Evolutionary conservation across 2,113 vertebrate genomes (phyloP).

Genomic region (Loxodonta africana): DNA sequence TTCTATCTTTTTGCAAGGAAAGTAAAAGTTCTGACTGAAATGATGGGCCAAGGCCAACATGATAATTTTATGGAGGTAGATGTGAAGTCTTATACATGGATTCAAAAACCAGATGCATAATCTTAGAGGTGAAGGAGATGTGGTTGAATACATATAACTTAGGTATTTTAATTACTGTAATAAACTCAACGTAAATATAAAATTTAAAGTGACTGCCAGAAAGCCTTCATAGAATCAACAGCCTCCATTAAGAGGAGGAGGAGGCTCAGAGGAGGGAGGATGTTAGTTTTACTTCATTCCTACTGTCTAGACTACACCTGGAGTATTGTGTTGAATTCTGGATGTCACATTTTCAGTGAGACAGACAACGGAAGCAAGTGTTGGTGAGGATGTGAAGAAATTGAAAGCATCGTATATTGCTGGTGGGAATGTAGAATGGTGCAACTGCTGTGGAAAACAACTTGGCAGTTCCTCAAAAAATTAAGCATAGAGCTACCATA

Average conservation of each 20-base stretch:
- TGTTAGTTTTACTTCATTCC: not conserved
- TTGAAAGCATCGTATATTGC: no score
- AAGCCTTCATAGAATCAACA: not conserved
- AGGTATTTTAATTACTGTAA: slow-evolving; percentile 62
- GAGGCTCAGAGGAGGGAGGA: not conserved
- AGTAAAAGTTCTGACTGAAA: slow-evolving; percentile 8
- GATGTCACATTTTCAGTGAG: not conserved
- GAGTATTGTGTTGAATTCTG: not conserved
- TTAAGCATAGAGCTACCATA: no score
- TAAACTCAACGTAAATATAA: not conserved
- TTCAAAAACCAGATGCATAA: slow-evolving; percentile 14
- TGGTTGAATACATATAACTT: not conserved
- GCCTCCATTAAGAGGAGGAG: not conserved
- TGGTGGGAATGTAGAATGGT: no score
- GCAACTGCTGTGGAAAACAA: no score
- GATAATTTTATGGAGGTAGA: slow-evolving; percentile 5
- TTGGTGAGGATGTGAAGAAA: no score
- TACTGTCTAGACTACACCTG: not conserved
- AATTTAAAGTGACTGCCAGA: not conserved
- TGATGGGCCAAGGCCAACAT: not conserved
- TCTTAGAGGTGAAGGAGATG: not conserved
- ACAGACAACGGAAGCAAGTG: not conserved
- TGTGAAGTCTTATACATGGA: not conserved
- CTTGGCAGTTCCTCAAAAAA: no score
- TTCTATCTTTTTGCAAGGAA: not conserved